Conservation (phyloP, 2,888 invertebrate genomes). For the Venusia cambrica region DNA sequence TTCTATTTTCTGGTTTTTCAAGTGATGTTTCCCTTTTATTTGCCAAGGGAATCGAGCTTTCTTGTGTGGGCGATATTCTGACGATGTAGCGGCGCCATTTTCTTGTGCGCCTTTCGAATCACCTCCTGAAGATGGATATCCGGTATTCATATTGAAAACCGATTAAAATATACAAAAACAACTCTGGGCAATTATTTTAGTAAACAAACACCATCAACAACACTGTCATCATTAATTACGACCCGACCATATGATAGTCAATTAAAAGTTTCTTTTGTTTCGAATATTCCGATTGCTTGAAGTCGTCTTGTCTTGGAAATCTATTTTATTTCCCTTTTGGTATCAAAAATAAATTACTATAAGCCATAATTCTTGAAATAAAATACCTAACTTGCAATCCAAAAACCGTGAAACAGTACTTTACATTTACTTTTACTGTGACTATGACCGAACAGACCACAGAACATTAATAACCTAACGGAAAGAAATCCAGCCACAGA, state of each 20-base stretch:
- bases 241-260: constrained; percentile 74
- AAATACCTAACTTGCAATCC: no score
- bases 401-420: no score
- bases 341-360: no score
- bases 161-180: constrained; percentile 20
- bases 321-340: no score
- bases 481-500: no score
- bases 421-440: no score
- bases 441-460: no score
- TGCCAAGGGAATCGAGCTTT: constrained; percentile 85
- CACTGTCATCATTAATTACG: constrained; percentile 72
- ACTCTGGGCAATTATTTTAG: constrained; percentile 48
- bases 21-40: constrained; percentile 83
- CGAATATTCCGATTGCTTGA: background rate
- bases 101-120: constrained; percentile 75
- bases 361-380: no score
- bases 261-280: constrained; percentile 30
- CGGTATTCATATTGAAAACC: constrained; percentile 56
- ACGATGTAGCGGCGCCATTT: constrained; percentile 73
- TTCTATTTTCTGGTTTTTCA: constrained; percentile 63
- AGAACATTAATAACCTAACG: no score
- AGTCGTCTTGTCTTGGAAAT: background rate
- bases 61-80: constrained; percentile 82
- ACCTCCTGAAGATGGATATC: constrained; percentile 62
- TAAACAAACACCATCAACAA: constrained; percentile 78